Base-by-base conservation (phyloP, 1,140 invertebrate genomes). In the Trinorchestia longiramus region DNA sequence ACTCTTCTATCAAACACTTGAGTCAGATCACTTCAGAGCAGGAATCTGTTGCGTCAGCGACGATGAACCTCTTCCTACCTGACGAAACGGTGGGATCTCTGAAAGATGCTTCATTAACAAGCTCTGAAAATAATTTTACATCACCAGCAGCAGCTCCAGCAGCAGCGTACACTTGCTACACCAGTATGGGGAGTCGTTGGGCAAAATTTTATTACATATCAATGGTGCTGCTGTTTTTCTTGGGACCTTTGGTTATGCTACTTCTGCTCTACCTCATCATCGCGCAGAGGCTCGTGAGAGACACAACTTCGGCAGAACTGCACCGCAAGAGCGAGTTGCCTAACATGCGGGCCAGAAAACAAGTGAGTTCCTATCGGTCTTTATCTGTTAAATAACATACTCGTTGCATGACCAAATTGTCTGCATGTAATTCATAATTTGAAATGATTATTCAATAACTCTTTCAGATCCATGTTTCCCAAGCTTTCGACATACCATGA, bases 301-400 rank as follows among this genome's bases (percentile, higher is more conserved):
- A 94, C 92, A 94, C 92, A 19, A 44, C 41, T 40, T 45, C 92
- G 8, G 92, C 92, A 6, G 43, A 94, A n/a, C 44, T 94, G 44
- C 92, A 94, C 36, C 43, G 92, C 43, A 94, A 94, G 92, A 94
- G 92, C 44, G 92, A 94, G 40, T 44, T 94, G 92, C 44, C 92
- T 11, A 94, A 94, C 92, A 94, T 94, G 92, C 92, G 92, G 40
- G 92, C 92, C 36, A 6, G 92, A 19, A 94, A 94, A 40, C 92
- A 94, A 44, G 92, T 94, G 0, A 94, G 92, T 94, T 90, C 17
- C 47, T 53, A 53, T 19, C 6, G 19, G 47, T 53, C 47, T 53
- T 19, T 53, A 19, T 8, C 6, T 6, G 47, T 53, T 53, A 53
- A 53, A 8, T 53, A 53, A 8, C 19, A 53, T 8, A 6, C 47